A percentile compares a stretch with the other conserved stretches of the same genome.
These are phyloP conservation scores for Gopherus flavomarginatus DNA, from an alignment of 2,113 vertebrate species.

Conservation along the genomic window DNA sequence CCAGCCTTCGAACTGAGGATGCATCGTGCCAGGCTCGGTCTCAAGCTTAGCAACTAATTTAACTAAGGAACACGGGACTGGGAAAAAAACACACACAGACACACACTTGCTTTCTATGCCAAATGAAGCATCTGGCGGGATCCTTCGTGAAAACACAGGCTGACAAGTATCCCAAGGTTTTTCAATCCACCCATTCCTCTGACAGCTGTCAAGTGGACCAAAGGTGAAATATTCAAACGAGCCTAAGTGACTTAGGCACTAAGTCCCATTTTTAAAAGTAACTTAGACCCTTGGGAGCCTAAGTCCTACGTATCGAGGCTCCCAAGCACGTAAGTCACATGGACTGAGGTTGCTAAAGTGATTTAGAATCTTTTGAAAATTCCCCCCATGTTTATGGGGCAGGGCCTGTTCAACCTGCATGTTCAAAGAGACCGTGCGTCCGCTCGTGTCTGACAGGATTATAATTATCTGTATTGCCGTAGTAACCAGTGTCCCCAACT, in stretches of 20 bases:
- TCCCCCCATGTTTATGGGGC: background rate
- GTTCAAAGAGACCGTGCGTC: background rate
- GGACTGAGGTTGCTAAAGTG: background rate
- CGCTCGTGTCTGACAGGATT: background rate
- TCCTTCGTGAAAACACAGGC: background rate
- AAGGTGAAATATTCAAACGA: background rate
- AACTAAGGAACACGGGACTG: background rate
- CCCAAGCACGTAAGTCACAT: background rate
- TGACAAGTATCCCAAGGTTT: background rate
- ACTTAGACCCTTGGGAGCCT: background rate
- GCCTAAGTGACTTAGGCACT: background rate
- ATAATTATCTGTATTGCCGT: background rate
- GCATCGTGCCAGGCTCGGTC: background rate
- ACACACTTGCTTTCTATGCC: background rate
- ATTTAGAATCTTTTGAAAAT: background rate
- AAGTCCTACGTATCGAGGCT: background rate
- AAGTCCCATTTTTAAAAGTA: background rate
- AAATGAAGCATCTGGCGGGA: background rate
- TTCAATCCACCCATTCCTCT: background rate
- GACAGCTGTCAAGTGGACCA: background rate
- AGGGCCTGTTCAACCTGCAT: background rate
- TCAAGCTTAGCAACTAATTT: rapidly evolving
- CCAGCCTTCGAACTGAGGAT: background rate
- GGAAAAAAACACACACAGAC: background rate
- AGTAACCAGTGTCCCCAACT: background rate